A percentile compares a stretch with the other conserved stretches of the same genome.
Evolutionary conservation across 2,888 invertebrate genomes (phyloP).

Genomic region (Epicampocera succincta): DNA sequence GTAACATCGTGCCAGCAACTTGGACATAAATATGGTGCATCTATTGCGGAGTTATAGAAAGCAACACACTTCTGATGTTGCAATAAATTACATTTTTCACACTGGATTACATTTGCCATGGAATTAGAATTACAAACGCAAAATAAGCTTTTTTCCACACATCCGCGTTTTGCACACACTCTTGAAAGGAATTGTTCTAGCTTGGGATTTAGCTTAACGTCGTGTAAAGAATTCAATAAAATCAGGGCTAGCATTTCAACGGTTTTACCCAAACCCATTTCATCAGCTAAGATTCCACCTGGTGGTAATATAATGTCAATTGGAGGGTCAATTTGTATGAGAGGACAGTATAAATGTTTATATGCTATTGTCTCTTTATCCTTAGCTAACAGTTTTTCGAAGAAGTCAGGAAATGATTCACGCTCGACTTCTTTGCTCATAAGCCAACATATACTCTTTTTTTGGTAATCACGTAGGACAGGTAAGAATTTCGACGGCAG

Average conservation of each 20-base stretch:
- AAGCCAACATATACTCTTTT: slow-evolving; percentile 87
- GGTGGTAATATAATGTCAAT: slow-evolving; percentile 80
- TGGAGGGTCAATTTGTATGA: slow-evolving; percentile 77
- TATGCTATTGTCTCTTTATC: slow-evolving; percentile 71
- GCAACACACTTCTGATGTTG: slow-evolving; percentile 87
- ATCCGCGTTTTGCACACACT: slow-evolving; percentile 45
- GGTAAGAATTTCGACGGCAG: slow-evolving; percentile 82
- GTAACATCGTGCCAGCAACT: slow-evolving; percentile 84
- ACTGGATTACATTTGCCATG: slow-evolving; percentile 81
- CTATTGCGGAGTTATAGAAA: slow-evolving; percentile 64
- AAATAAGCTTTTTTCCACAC: slow-evolving; percentile 56
- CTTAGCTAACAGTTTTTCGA: slow-evolving; percentile 69
- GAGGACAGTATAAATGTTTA: slow-evolving; percentile 76
- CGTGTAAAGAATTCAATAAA: slow-evolving; percentile 82
- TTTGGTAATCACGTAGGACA: slow-evolving; percentile 85
- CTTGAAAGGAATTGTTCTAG: slow-evolving; percentile 19
- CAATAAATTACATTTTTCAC: slow-evolving; percentile 83
- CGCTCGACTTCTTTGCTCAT: slow-evolving; percentile 83
- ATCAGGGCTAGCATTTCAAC: slow-evolving; percentile 88
- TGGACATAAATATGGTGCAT: slow-evolving; percentile 84
- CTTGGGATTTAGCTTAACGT: slow-evolving; percentile 51
- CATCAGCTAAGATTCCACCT: slow-evolving; percentile 90
- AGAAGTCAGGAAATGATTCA: slow-evolving; percentile 70
- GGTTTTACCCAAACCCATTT: slow-evolving; percentile 92
- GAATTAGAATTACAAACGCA: slow-evolving; percentile 81